A percentile compares a stretch with the other conserved stretches of the same genome.
These are phyloP conservation scores for Hemaris fuciformis DNA, from an alignment of 2,888 invertebrate species.

Conservation along the genomic window DNA sequence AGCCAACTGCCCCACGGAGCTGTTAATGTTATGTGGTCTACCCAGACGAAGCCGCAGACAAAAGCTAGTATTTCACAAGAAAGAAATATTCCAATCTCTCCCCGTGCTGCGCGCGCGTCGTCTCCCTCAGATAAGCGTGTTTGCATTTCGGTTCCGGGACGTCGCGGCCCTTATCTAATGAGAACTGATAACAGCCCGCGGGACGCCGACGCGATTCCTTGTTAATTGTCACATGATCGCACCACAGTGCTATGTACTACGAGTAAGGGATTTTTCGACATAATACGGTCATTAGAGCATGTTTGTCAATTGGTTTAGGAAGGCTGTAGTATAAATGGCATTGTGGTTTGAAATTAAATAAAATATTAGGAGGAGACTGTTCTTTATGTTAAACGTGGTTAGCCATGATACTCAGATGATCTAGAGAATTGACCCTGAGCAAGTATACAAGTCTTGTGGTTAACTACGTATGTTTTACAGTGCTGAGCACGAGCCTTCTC, in stretches of 20 bases:
- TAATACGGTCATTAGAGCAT: background rate
- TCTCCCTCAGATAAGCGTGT: slow-evolving; percentile 49
- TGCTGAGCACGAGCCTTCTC: too few species aligned
- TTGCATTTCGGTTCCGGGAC: slow-evolving; percentile 59
- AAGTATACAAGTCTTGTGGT: too few species aligned
- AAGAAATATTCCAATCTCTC: background rate
- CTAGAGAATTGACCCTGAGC: too few species aligned
- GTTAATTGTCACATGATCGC: slow-evolving; percentile 14
- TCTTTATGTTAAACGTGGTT: too few species aligned
- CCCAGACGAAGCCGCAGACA: background rate
- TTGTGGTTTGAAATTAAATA: too few species aligned
- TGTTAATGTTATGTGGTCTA: too few species aligned
- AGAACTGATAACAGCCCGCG: slow-evolving; percentile 47
- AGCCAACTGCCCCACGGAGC: too few species aligned
- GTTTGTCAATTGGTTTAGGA: background rate
- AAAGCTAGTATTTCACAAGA: background rate
- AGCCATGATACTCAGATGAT: too few species aligned
- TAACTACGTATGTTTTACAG: too few species aligned
- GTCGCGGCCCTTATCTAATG: slow-evolving; percentile 58
- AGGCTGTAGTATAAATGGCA: background rate
- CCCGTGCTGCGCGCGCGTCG: slow-evolving; percentile 30
- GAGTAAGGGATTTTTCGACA: background rate
- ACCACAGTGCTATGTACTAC: background rate
- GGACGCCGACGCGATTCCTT: slow-evolving; percentile 6
- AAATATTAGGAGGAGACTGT: too few species aligned